Evolutionary conservation across 2,888 invertebrate species (phyloP).

Genomic region (Phrixothrix hirtus): DNA sequence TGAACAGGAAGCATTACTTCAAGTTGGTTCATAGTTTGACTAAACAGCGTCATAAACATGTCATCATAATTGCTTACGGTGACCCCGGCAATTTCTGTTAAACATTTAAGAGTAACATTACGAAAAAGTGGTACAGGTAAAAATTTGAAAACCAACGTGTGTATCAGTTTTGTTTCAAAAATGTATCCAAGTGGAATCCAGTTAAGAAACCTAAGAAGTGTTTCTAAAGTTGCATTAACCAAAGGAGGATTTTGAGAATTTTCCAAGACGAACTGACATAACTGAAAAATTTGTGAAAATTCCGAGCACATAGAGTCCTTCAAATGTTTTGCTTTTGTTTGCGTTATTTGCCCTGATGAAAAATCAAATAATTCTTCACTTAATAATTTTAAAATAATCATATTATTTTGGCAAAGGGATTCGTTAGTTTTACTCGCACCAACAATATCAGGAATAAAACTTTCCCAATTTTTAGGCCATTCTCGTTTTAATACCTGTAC

Average conservation of each 20-base stretch:
- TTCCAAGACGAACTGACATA: slow-evolving; percentile 97
- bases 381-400: slow-evolving; percentile 95
- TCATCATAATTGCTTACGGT: slow-evolving; percentile 89
- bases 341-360: slow-evolving; percentile 96
- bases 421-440: slow-evolving; percentile 99
- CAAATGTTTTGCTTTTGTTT: slow-evolving; percentile 97
- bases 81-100: slow-evolving; percentile 96
- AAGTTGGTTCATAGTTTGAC: slow-evolving; percentile 89
- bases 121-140: slow-evolving; percentile 96
- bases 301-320: slow-evolving; percentile 99
- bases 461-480: slow-evolving; percentile 99
- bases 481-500: slow-evolving; percentile 99
- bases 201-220: slow-evolving; percentile 92
- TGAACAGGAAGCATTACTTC: slow-evolving; percentile 89
- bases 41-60: slow-evolving; percentile 87
- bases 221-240: slow-evolving; percentile 95
- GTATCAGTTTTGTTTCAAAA: slow-evolving; percentile 97
- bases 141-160: slow-evolving; percentile 94
- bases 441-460: slow-evolving; percentile 98
- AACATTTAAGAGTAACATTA: slow-evolving; percentile 96
- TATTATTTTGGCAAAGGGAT: slow-evolving; percentile 98
- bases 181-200: slow-evolving; percentile 99
- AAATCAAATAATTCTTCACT: slow-evolving; percentile 99
- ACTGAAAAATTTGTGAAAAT: slow-evolving; percentile 96
- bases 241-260: slow-evolving; percentile 96